A percentile compares a stretch with the other conserved stretches of the same genome.
Evolutionary conservation across 1,140 invertebrate species (phyloP).

Genomic region (Papilio glaucus): DNA sequence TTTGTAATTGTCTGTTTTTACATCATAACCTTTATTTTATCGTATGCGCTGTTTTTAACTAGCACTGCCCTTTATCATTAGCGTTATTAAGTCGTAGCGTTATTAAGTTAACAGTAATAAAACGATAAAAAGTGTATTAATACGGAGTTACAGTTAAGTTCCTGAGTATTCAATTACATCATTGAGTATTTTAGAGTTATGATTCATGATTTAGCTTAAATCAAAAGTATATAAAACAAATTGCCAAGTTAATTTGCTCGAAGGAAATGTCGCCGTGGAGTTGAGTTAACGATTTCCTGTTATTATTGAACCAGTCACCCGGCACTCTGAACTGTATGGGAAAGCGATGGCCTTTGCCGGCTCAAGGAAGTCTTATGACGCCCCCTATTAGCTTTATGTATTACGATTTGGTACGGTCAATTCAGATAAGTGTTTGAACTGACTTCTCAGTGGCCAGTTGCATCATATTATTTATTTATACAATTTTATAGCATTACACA

Average conservation of each 20-base stretch:
- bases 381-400: slow-evolving; percentile 36
- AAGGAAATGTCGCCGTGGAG: slow-evolving; percentile 38
- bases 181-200: not conserved
- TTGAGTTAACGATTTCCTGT: slow-evolving; percentile 48
- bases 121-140: slow-evolving; percentile 1
- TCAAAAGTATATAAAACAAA: slow-evolving; percentile 23
- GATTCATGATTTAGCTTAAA: slow-evolving; percentile 18
- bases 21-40: slow-evolving; percentile 1
- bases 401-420: slow-evolving; percentile 29
- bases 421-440: slow-evolving; percentile 28
- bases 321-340: slow-evolving; percentile 40
- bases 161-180: not conserved
- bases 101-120: slow-evolving; percentile 12
- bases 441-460: not conserved
- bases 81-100: not conserved
- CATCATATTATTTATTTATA: slow-evolving; percentile 3
- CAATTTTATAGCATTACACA: not conserved
- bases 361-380: slow-evolving; percentile 43
- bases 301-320: slow-evolving; percentile 47
- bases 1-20: not conserved
- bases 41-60: not conserved
- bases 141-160: not conserved
- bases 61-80: not conserved
- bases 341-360: slow-evolving; percentile 35
- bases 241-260: slow-evolving; percentile 40